Percentiles rank a stretch among this genome's conserved stretches.
Evolutionary conservation across 2,113 vertebrate genomes (phyloP).

Genomic region (Erythrocercus mccallii): DNA sequence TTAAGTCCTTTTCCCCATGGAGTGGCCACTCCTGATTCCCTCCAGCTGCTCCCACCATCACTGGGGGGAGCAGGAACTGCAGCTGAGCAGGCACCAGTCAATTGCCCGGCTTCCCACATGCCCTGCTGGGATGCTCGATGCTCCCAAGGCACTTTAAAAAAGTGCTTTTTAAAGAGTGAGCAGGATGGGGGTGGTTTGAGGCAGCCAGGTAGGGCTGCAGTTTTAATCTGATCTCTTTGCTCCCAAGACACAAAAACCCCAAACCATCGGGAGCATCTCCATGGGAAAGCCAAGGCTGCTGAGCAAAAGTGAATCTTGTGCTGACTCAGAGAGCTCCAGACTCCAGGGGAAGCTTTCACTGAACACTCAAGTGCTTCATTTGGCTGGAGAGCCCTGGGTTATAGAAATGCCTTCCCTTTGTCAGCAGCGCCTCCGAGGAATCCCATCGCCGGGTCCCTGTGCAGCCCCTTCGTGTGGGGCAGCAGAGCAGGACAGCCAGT

Average conservation of each 20-base stretch:
- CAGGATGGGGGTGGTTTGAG: not conserved
- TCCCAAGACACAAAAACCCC: not conserved
- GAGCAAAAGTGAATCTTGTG: not conserved
- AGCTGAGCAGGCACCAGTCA: not conserved
- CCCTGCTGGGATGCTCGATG: not conserved
- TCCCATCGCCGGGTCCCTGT: not conserved
- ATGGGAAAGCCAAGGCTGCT: not conserved
- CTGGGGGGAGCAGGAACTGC: not conserved
- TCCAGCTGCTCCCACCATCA: not conserved
- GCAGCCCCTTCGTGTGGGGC: not conserved
- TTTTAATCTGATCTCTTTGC: not conserved
- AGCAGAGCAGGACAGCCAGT: not conserved
- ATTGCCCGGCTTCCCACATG: fast-evolving
- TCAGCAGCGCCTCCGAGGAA: not conserved
- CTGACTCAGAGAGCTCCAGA: slow-evolving; percentile 3
- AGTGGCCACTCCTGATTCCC: not conserved
- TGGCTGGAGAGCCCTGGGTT: not conserved
- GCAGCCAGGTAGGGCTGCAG: not conserved
- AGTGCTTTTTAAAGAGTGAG: not conserved
- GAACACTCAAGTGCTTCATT: not conserved
- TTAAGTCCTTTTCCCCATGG: not conserved
- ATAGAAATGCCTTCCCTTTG: not conserved
- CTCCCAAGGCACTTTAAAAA: not conserved
- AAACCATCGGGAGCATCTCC: not conserved
- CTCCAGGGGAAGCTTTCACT: slow-evolving; percentile 24